These are phyloP conservation scores for Thymelicus lineola DNA, from an alignment of 2,888 invertebrate genomes.

Conservation along the genomic window DNA sequence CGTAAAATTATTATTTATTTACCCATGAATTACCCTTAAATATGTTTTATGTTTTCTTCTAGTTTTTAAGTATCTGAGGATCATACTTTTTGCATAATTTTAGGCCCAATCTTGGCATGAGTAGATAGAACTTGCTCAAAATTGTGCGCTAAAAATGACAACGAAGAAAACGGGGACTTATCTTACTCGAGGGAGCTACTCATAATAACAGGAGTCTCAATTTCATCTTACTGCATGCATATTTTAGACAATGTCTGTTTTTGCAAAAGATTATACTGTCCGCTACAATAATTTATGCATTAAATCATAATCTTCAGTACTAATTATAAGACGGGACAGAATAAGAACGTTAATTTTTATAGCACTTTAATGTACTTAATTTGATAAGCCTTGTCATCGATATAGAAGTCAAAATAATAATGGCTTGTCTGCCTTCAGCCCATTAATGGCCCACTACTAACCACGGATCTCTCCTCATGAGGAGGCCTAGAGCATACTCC, in stretches of 20 bases:
- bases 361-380: too few relatives aligned
- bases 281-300: constrained; percentile 3
- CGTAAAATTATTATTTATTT: too few relatives aligned
- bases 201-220: constrained; percentile 33
- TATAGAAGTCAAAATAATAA: too few relatives aligned
- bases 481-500: too few relatives aligned
- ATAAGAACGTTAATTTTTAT: too few relatives aligned
- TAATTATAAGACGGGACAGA: too few relatives aligned
- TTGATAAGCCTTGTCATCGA: too few relatives aligned
- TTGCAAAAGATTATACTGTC: constrained; percentile 13
- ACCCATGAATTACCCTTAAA: too few relatives aligned
- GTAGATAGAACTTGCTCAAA: constrained; percentile 25
- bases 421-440: too few relatives aligned
- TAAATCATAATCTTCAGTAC: neutral
- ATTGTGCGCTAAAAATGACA: constrained; percentile 34
- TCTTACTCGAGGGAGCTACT: constrained; percentile 33
- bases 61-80: neutral
- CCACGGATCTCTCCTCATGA: too few relatives aligned
- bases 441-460: too few relatives aligned
- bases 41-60: too few relatives aligned
- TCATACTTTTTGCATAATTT: neutral
- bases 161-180: constrained; percentile 24
- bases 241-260: constrained; percentile 28
- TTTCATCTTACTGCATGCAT: constrained; percentile 35
- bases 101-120: constrained; percentile 1